Base-by-base conservation (phyloP, 2,797 vertebrate species). In the Prunella strophiata region DNA sequence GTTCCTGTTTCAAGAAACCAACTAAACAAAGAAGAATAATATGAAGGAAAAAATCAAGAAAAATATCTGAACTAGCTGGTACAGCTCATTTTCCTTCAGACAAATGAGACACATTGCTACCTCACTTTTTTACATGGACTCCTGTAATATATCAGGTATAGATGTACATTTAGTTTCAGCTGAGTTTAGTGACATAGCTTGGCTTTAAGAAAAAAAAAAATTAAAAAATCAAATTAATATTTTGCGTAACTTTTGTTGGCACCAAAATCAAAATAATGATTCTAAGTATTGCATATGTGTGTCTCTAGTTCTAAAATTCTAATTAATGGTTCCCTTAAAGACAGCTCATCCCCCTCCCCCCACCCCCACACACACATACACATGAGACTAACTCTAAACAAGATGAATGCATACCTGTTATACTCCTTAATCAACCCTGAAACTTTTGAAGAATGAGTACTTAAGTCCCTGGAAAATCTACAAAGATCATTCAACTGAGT, bases 361-460 rank as follows among this genome's bases (percentile, higher is more conserved):
- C 9, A 10, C 11, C 13, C 36, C 36, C 36, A 9, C 36, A 9
- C 36, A 36, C 0, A 19, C 19, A 27, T 34, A 38, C 57, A 59
- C 17, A 59, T 3, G 2, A 43, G 13, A 36, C 82, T 85, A 59
- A 40, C 43, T 52, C n/a, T 52, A 91, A 92, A 82, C 29, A 89
- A 95, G 48, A 85, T 18, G 10, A 91, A 86, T 52, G 30, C 51
- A 96, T 95, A 99, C 99, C 99, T 99, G 97, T 99, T 99, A 95
- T 99, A 99, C 62, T 99, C 99, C 87, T 99, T 99, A 95, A 99
- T 99, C 86, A 99, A 97, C 51, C 98, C 97, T 63, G 99, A 99
- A 67, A 99, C 99, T 96, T 98, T 98, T 34, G 98, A 98, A 59
- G 99, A 99, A 91, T 99, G 98, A 43, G 96, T 89, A 42, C 98